A percentile compares a stretch with the other conserved stretches of the same genome.
These are phyloP conservation scores for Hippotragus niger DNA, from an alignment of 2,113 vertebrate genomes.

Conservation along the genomic window DNA sequence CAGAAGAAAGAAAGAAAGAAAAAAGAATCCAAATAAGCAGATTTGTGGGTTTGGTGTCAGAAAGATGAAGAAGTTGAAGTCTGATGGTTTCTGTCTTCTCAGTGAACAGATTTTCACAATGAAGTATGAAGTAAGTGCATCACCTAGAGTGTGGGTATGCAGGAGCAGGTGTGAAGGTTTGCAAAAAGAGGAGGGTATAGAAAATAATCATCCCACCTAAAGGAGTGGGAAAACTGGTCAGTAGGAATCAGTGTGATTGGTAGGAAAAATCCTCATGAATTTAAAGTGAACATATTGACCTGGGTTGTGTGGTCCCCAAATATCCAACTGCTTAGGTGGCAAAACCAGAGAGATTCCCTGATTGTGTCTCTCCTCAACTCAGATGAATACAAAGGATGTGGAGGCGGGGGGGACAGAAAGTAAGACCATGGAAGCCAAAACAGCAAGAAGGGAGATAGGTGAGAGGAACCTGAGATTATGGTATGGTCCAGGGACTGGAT, in stretches of 20 bases:
- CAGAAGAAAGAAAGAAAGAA: not conserved
- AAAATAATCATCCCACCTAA: not conserved
- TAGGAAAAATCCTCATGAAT: not conserved
- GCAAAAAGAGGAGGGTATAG: not conserved
- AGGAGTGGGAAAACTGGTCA: not conserved
- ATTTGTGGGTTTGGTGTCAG: not conserved
- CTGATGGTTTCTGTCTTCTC: not conserved
- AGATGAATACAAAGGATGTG: not conserved
- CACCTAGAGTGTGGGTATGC: not conserved
- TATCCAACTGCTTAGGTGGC: not conserved
- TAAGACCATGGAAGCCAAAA: not conserved
- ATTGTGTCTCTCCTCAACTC: not conserved
- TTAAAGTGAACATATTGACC: not conserved
- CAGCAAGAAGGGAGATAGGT: not conserved
- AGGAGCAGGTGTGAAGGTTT: not conserved
- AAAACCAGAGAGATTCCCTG: not conserved
- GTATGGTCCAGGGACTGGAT: not conserved
- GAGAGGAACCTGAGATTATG: not conserved
- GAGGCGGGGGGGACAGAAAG: not conserved
- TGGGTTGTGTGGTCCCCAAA: not conserved
- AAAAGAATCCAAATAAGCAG: not conserved
- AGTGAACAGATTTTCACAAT: not conserved
- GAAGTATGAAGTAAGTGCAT: not conserved
- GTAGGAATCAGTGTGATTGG: not conserved
- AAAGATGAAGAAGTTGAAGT: not conserved